Percentiles rank a stretch among this genome's conserved stretches.
These are phyloP conservation scores for Drosophila conformis DNA, from an alignment of 2,888 invertebrate genomes.

Conservation along the genomic window DNA sequence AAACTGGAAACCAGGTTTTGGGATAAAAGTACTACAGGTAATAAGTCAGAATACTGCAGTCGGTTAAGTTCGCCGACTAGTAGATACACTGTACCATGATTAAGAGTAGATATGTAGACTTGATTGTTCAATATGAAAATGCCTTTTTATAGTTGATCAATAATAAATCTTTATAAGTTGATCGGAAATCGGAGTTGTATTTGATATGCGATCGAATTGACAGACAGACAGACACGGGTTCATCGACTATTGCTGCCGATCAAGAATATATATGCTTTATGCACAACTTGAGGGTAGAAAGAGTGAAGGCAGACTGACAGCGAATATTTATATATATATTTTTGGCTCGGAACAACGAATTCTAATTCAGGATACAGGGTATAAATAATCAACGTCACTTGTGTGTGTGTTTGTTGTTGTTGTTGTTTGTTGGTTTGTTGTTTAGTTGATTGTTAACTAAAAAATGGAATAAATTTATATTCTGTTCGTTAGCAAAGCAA, in stretches of 20 bases:
- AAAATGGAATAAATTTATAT: constrained; percentile 56
- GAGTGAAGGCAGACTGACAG: background rate
- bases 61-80: constrained; percentile 37
- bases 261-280: background rate
- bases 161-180: background rate
- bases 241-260: background rate
- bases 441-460: constrained; percentile 49
- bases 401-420: constrained; percentile 36
- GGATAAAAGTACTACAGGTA: constrained; percentile 23
- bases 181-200: background rate
- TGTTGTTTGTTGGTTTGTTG: constrained; percentile 34
- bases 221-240: background rate
- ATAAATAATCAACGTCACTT: constrained; percentile 49
- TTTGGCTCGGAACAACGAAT: background rate
- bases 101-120: background rate
- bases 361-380: constrained; percentile 45
- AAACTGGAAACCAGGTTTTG: constrained; percentile 21
- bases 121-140: background rate
- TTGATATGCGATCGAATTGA: background rate
- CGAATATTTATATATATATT: background rate
- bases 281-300: background rate
- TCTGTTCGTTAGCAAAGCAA: constrained; percentile 70
- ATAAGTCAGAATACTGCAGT: constrained; percentile 31
- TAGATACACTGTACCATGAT: constrained; percentile 49
- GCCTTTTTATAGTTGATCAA: background rate